Base-by-base conservation (phyloP, 2,113 vertebrate species). In the Hypocryptadius cinnamomeus region DNA sequence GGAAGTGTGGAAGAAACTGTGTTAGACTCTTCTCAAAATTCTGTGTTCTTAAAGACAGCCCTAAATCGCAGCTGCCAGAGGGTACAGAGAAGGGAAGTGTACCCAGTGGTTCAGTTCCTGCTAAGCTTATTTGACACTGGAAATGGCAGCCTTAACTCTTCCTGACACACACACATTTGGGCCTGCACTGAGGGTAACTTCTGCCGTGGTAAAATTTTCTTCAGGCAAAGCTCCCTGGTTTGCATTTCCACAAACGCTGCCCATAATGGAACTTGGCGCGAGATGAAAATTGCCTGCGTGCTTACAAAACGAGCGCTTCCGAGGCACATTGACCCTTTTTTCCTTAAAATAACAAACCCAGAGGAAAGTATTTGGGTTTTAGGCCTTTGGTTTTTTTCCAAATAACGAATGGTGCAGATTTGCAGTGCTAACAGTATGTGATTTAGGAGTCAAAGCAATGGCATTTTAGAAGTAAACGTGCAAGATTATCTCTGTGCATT, bases 281-380 rank as follows among this genome's bases (percentile, higher is more conserved):
- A 64, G 87, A 59, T 86, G 82, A 48, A 19, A 68, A 91, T 56
- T 68, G 93, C 50, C 57, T 59, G 63, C 4, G 1, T 72, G 85
- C 79, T 91, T 59, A 69, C 60, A 87, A 60, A 91, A 10, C 4
- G 4, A 91, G 85, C 5, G 0, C 79, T 95, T 94, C 94, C 74
- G 39, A 31, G 82, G 79, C 91, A 90, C 7, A 1, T 25, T 89
- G 91, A 92, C 89, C 64, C 39, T 79, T 82, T 85, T 78, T 54
- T 10, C 71, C 89, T 96, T 83, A 64, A 91, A 95, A 95, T 91
- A 96, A 92, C 91, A 95, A 92, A 77, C 19, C 33, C 81, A 0
- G 44, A 65, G 77, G 65, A 89, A 96, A 93, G 68, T 47, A 90
- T 92, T 88, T 86, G 60, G 73, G 3, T 5, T 95, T 81, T 69